Evolutionary conservation across 2,888 invertebrate species (phyloP), one percentile per base, ranked within the genome.

Genomic region (Eulithis testata): DNA sequence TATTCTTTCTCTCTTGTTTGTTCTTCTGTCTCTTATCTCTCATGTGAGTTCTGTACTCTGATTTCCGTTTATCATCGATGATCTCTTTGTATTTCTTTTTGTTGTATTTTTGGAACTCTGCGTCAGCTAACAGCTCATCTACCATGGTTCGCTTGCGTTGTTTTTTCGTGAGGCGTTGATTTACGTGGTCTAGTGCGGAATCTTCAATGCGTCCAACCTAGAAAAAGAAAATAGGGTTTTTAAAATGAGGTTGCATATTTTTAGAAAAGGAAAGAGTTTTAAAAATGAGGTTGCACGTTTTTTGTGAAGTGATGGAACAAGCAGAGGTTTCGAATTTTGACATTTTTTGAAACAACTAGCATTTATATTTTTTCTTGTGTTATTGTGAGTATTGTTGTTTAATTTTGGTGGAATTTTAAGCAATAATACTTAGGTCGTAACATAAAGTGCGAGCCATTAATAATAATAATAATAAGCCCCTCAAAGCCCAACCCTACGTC

Each of bases 71-170:
- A 53, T 96, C 95, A 65, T 95, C 95, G 44, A 96, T 94, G 44
- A 97, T 96, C 82, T 97, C 96, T 67, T 95, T 95, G 80, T 96
- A 97, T 85, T 97, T 97, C 75, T 95, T 95, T 82, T 97, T 97
- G 75, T 96, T 97, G 75, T 95, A 96, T 79, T 95, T 96, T 71
- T 96, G 95, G 83, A 98, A 97, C 73, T 97, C 96, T 0, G 97
- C 97, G 91, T 99, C 98, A 0, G 96, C 97, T 82, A 99, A 88
- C 3, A 99, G 93, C 82, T 99, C 99, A 73, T 99, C 99, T 0
- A 99, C 98, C 78, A 99, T 94, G 0, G 98, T 98, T 64, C 95
- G 94, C 87, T 98, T 99, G 36, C 98, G 94, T 76, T 98, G 95
- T 82, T 97, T 98, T 77, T 96, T 97, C 0, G 97, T 96, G 66